A percentile compares a stretch with the other conserved stretches of the same genome.
Evolutionary conservation across 2,888 invertebrate species (phyloP).

Genomic region (Desoria tigrina): DNA sequence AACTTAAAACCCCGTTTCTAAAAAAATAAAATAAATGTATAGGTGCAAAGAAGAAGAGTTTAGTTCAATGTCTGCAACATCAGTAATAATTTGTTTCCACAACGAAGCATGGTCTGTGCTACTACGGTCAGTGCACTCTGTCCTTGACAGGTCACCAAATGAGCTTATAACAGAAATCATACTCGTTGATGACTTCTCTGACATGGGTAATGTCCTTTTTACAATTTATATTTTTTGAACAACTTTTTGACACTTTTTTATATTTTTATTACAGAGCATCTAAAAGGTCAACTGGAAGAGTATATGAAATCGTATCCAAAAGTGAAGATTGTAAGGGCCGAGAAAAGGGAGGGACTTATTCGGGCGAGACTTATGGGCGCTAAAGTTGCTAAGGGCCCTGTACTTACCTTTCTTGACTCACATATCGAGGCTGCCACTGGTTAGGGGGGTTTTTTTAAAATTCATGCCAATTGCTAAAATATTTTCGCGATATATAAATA

Average conservation of each 20-base stretch:
- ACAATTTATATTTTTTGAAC: background rate
- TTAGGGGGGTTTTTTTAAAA: too few relatives aligned
- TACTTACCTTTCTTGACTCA: slow-evolving; percentile 95
- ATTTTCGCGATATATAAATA: too few relatives aligned
- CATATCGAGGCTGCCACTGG: slow-evolving; percentile 75
- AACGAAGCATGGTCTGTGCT: slow-evolving; percentile 99
- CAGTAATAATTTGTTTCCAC: slow-evolving; percentile 94
- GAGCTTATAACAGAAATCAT: slow-evolving; percentile 89
- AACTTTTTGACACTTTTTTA: background rate
- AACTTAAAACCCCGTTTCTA: too few relatives aligned
- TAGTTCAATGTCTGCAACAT: slow-evolving; percentile 64
- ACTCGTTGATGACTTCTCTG: slow-evolving; percentile 94
- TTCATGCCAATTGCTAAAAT: background rate
- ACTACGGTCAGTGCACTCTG: slow-evolving; percentile 91
- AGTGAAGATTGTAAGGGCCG: slow-evolving; percentile 87
- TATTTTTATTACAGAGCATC: slow-evolving; percentile 38
- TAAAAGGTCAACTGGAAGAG: slow-evolving; percentile 75
- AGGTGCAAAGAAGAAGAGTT: slow-evolving; percentile 41
- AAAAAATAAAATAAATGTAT: too few relatives aligned
- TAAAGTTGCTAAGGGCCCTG: slow-evolving; percentile 76
- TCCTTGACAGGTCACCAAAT: slow-evolving; percentile 87
- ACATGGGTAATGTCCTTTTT: slow-evolving; percentile 74
- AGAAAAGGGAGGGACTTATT: slow-evolving; percentile 91
- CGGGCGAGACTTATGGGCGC: slow-evolving; percentile 90
- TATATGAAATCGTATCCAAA: slow-evolving; percentile 88